Percentiles rank a stretch among this genome's conserved stretches.
Evolutionary conservation across 2,888 invertebrate genomes (phyloP).

Genomic region (Eucera pruinosa): DNA sequence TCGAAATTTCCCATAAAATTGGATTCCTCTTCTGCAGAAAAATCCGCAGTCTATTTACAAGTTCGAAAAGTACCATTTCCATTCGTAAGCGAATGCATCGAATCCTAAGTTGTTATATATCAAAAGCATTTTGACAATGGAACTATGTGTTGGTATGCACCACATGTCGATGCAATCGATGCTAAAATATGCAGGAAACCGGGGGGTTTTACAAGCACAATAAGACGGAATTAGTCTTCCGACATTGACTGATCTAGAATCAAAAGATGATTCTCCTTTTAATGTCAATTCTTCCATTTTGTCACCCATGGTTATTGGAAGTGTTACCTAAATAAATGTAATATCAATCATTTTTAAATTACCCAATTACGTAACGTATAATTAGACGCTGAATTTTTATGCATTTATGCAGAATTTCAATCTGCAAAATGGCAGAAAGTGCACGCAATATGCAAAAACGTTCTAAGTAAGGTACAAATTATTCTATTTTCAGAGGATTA

Average conservation of each 20-base stretch:
- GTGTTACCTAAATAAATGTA: slow-evolving; percentile 24
- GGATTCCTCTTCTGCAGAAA: too few relatives aligned
- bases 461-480: too few relatives aligned
- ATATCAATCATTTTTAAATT: slow-evolving; percentile 12
- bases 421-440: too few relatives aligned
- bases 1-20: too few relatives aligned
- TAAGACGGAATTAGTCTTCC: slow-evolving; percentile 32
- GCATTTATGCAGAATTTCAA: too few relatives aligned
- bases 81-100: slow-evolving; percentile 81
- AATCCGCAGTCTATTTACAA: too few relatives aligned
- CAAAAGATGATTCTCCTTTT: slow-evolving; percentile 44
- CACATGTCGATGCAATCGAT: slow-evolving; percentile 79
- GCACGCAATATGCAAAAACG: too few relatives aligned
- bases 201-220: slow-evolving; percentile 2
- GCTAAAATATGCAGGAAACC: slow-evolving; percentile 78
- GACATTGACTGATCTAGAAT: slow-evolving; percentile 1
- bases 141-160: slow-evolving; percentile 78
- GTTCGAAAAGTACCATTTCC: slow-evolving; percentile 75
- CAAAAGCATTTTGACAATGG: slow-evolving; percentile 80
- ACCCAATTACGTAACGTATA: background rate
- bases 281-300: slow-evolving; percentile 42
- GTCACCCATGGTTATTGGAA: slow-evolving; percentile 52
- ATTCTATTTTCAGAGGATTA: too few relatives aligned
- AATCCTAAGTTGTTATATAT: slow-evolving; percentile 80
- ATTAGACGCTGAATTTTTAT: too few relatives aligned